Evolutionary conservation across 2,113 vertebrate genomes (phyloP).

Genomic region (Polypterus senegalus): DNA sequence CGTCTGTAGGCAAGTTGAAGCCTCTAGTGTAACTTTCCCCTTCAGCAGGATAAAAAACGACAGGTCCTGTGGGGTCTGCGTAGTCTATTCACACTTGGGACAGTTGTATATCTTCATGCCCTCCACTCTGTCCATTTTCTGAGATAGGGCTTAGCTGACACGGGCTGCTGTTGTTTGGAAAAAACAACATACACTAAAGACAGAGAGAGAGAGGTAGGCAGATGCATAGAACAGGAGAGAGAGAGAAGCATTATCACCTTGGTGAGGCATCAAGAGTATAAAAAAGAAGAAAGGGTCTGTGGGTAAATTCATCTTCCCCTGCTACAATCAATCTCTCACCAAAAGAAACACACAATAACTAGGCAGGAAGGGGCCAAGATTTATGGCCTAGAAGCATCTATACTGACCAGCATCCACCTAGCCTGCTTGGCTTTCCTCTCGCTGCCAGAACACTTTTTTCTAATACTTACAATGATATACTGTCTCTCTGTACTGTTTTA

Average conservation of each 20-base stretch:
- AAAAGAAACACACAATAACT: constrained; percentile 99
- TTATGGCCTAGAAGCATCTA: constrained; percentile 89
- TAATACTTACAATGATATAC: constrained; percentile 92
- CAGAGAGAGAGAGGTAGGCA: constrained; percentile 23
- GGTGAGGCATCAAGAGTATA: constrained; percentile 54
- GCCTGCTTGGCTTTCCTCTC: constrained; percentile 60
- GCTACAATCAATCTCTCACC: constrained; percentile 98
- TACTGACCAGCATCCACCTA: constrained; percentile 95
- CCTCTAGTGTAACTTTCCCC: constrained; percentile 22
- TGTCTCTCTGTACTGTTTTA: constrained; percentile 95
- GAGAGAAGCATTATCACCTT: constrained; percentile 59
- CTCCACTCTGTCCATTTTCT: constrained; percentile 32
- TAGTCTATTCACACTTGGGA: constrained; percentile 39
- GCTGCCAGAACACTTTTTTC: constrained; percentile 65
- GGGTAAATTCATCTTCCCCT: constrained; percentile 95
- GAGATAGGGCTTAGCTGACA: constrained; percentile 17
- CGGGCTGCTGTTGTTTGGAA: no score
- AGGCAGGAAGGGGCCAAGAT: constrained; percentile 95
- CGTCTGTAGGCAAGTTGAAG: constrained; percentile 20
- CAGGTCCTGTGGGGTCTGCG: constrained; percentile 9
- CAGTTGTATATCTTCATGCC: constrained; percentile 53
- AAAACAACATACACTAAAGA: background rate
- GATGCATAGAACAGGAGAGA: constrained; percentile 23
- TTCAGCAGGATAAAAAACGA: constrained; percentile 30
- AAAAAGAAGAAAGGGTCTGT: constrained; percentile 70